Conservation (phyloP, 2,113 vertebrate genomes). For the Potamarius usumacintae region DNA sequence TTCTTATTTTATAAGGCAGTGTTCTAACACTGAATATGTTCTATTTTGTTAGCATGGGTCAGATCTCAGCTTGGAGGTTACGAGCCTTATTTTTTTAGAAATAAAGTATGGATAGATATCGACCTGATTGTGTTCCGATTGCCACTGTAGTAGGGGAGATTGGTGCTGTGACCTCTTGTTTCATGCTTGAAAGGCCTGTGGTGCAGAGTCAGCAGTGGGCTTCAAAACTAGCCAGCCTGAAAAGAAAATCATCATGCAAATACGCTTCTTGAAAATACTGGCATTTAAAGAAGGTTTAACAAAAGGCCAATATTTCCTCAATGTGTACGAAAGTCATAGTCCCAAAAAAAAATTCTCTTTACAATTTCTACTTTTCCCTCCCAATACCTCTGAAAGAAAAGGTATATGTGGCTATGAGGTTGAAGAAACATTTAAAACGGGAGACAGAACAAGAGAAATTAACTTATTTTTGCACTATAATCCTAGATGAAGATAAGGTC, state of each 20-base stretch:
- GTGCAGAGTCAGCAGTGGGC: slow-evolving; percentile 36
- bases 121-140: slow-evolving; percentile 47
- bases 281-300: slow-evolving; percentile 45
- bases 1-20: background rate
- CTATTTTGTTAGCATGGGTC: slow-evolving; percentile 16
- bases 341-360: background rate
- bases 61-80: slow-evolving; percentile 34
- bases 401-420: background rate
- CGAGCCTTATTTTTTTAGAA: slow-evolving; percentile 16
- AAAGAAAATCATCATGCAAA: slow-evolving; percentile 32
- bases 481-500: background rate
- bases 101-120: slow-evolving; percentile 41
- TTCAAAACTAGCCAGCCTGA: slow-evolving; percentile 14
- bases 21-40: background rate
- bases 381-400: slow-evolving; percentile 2
- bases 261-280: slow-evolving; percentile 36
- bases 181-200: slow-evolving; percentile 15
- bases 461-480: background rate
- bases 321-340: slow-evolving; percentile 27
- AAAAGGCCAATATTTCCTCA: background rate
- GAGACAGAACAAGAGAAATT: background rate
- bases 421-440: background rate
- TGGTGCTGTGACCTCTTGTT: slow-evolving; percentile 40
- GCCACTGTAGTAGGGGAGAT: slow-evolving; percentile 21
- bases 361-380: background rate